Conservation (phyloP, 2,888 invertebrate genomes). For the Melinaea marsaeus region DNA sequence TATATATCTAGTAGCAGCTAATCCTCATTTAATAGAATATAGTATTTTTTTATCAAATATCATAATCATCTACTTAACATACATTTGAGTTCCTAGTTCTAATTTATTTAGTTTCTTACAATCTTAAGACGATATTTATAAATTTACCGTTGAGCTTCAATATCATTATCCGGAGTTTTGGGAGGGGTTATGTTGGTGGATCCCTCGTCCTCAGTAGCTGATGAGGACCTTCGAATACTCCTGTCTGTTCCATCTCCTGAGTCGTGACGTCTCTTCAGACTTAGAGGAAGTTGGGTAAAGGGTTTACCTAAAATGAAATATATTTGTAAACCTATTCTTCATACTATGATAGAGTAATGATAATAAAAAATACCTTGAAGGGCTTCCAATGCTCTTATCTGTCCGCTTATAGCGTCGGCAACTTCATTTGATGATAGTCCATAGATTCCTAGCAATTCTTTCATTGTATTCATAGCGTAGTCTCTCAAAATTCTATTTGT, state of each 20-base stretch:
- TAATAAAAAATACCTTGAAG: conserved; percentile 77
- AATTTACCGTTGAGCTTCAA: conserved; percentile 65
- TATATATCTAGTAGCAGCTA: too few species aligned
- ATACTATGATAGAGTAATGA: conserved; percentile 3
- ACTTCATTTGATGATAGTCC: conserved; percentile 84
- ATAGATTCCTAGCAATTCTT: conserved; percentile 86
- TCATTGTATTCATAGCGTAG: conserved; percentile 88
- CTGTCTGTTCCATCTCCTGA: conserved; percentile 65
- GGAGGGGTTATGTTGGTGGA: conserved; percentile 73
- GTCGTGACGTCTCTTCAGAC: conserved; percentile 66
- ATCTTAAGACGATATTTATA: not conserved
- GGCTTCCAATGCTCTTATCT: conserved; percentile 82
- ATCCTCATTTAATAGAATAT: too few species aligned
- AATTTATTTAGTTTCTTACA: not conserved
- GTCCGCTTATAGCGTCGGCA: conserved; percentile 82
- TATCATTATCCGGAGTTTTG: conserved; percentile 72
- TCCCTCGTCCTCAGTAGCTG: conserved; percentile 73
- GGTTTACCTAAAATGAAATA: conserved; percentile 56
- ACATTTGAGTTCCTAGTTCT: too few species aligned
- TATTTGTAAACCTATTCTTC: not conserved
- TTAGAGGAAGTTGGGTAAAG: conserved; percentile 66
- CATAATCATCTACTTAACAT: too few species aligned
- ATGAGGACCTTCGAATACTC: conserved; percentile 64
- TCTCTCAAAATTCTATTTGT: conserved; percentile 83
- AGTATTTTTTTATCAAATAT: too few species aligned